A percentile compares a stretch with the other conserved stretches of the same genome.
These are phyloP conservation scores for Lissonota sp. DNA, from an alignment of 2,888 invertebrate species.

Conservation along the genomic window DNA sequence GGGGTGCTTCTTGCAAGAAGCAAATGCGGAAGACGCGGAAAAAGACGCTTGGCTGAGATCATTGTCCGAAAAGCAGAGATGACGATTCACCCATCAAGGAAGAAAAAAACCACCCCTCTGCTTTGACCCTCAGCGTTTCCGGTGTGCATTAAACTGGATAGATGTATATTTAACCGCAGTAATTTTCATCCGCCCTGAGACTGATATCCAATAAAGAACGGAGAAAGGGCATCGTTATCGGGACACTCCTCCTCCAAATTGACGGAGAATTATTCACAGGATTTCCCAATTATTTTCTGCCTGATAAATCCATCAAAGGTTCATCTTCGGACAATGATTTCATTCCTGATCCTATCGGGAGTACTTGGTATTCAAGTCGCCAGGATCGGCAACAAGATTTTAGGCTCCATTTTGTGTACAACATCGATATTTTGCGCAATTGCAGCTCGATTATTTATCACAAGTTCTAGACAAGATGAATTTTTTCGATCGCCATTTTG, in stretches of 20 bases:
- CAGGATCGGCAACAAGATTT: too few relatives aligned
- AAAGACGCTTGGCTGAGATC: conserved; percentile 22
- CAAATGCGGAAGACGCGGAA: conserved; percentile 21
- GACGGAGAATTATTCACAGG: conserved; percentile 39
- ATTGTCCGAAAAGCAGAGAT: conserved; percentile 19
- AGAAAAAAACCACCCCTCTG: neutral
- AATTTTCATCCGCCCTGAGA: too few relatives aligned
- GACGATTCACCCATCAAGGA: conserved; percentile 30
- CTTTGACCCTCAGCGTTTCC: too few relatives aligned
- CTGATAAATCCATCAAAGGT: neutral
- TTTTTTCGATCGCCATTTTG: neutral
- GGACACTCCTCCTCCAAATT: conserved; percentile 36
- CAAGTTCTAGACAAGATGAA: neutral
- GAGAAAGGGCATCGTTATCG: conserved; percentile 26
- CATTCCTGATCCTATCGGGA: too few relatives aligned
- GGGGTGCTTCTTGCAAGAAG: conserved; percentile 10
- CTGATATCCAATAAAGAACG: conserved; percentile 20
- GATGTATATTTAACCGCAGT: too few relatives aligned
- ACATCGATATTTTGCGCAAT: too few relatives aligned
- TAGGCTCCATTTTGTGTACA: too few relatives aligned
- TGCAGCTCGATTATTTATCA: too few relatives aligned
- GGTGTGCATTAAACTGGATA: too few relatives aligned
- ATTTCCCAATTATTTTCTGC: neutral
- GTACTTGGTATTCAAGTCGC: too few relatives aligned
- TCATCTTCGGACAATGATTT: too few relatives aligned